Evolutionary conservation across 2,797 vertebrate species (phyloP).

Genomic region (Tympanoctomys barrerae): DNA sequence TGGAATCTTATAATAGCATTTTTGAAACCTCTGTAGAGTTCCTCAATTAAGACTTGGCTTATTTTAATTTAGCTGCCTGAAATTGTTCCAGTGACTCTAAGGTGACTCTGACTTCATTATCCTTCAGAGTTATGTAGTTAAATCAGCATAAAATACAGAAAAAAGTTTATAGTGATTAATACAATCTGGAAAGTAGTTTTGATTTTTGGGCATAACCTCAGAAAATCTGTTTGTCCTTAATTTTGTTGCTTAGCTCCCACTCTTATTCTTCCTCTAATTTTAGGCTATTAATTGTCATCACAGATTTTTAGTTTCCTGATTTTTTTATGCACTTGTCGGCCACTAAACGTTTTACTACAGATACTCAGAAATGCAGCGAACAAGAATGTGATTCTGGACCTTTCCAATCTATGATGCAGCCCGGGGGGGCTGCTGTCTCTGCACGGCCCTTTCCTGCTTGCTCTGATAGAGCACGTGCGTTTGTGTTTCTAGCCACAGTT

Average conservation of each 20-base stretch:
- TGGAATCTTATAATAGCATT: background rate
- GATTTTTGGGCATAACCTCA: background rate
- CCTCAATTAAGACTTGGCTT: background rate
- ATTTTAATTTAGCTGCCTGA: background rate
- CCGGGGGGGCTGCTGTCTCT: slow-evolving; percentile 46
- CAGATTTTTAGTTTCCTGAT: background rate
- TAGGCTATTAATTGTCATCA: background rate
- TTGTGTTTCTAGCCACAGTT: background rate
- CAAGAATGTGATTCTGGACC: slow-evolving; percentile 31
- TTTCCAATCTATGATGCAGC: slow-evolving; percentile 58
- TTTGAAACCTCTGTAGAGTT: background rate
- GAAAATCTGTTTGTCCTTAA: slow-evolving; percentile 33
- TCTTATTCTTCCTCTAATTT: background rate
- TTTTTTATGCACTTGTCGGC: background rate
- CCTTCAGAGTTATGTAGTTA: background rate
- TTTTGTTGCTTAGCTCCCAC: background rate
- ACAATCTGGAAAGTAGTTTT: background rate
- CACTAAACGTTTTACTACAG: background rate
- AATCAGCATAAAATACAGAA: background rate
- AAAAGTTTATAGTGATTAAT: slow-evolving; percentile 25
- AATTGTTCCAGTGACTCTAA: background rate
- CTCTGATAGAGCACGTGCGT: slow-evolving; percentile 67
- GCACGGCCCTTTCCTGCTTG: slow-evolving; percentile 55
- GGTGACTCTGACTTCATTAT: background rate
- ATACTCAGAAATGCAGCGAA: slow-evolving; percentile 58